Evolutionary conservation across 2,113 vertebrate genomes (phyloP), one percentile per base, ranked within the genome.

Genomic region (Synchiropus splendidus): DNA sequence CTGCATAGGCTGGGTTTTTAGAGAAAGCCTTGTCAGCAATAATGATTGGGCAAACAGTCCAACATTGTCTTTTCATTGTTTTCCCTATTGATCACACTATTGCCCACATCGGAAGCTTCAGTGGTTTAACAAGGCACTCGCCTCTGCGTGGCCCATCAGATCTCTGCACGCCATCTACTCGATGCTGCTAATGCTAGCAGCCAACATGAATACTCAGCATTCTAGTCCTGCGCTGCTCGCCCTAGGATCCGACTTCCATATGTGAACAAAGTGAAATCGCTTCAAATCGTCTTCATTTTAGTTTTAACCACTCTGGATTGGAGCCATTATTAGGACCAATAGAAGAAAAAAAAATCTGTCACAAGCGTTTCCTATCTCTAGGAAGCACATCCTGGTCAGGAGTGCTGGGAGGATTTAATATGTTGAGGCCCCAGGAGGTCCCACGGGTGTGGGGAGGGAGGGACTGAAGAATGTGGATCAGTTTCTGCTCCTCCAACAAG

Each of bases 381-480:
- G 54, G 45, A 74, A 58, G 49, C 36, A 56, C 52, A 56, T 67
- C 64, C 55, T 58, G 62, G 52, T 54, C 48, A 11, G 33, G 36
- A 48, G 30, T 32, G 21, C 38, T 41, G 16, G 55, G 55, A 17
- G 40, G 41, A 30, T 36, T 61, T 38, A 59, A 52, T 43, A 36
- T 58, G 45, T 57, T 10, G 60, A 68, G 61, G 49, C 51, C 54
- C 42, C 16, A 46, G 53, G 39, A 48, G 54, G 67, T 70, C 52
- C 45, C 65, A 44, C 42, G 65, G 37, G 58, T 59, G 59, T 64
- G 42, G 51, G 37, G 14, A 53, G 45, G 70, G 63, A 67, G 63
- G 54, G 42, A 42, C 56, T 34, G 32, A 68, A 67, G 72, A 78
- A 78, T 78, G 72, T 48, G 55, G 63, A 66, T 56, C 17, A 74